Evolutionary conservation across 2,113 vertebrate species (phyloP).

Genomic region (Ceuthmochares aereus): DNA sequence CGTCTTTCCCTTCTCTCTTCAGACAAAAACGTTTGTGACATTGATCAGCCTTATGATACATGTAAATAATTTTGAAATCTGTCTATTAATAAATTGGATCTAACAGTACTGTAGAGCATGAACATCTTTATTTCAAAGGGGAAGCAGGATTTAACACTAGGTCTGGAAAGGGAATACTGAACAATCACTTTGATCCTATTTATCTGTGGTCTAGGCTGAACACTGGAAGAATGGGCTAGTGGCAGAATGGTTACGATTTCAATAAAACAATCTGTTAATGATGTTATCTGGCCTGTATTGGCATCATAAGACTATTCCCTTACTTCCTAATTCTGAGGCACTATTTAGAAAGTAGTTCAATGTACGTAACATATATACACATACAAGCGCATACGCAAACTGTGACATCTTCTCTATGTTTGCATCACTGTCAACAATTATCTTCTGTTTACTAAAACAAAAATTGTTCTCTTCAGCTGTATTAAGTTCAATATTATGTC

Average conservation of each 20-base stretch:
- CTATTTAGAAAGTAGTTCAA: background rate
- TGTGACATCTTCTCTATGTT: background rate
- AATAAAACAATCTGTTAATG: background rate
- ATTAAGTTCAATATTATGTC: background rate
- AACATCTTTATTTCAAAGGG: background rate
- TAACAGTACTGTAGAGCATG: background rate
- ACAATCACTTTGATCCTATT: background rate
- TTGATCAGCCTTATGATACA: background rate
- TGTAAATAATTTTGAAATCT: background rate
- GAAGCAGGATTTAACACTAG: background rate
- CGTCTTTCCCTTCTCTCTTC: background rate
- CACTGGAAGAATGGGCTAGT: background rate
- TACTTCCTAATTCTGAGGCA: background rate
- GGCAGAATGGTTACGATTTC: background rate
- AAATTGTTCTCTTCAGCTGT: background rate
- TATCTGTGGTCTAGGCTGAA: background rate
- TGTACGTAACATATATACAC: rapidly evolving
- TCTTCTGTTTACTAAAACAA: background rate
- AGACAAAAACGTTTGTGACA: background rate
- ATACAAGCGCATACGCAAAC: background rate
- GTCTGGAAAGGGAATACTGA: background rate
- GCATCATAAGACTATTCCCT: background rate
- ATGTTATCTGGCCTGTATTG: background rate
- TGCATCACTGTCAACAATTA: background rate
- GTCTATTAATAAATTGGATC: background rate